Base-by-base conservation (phyloP, 2,888 invertebrate genomes). In the Platycheirus rosarum region DNA sequence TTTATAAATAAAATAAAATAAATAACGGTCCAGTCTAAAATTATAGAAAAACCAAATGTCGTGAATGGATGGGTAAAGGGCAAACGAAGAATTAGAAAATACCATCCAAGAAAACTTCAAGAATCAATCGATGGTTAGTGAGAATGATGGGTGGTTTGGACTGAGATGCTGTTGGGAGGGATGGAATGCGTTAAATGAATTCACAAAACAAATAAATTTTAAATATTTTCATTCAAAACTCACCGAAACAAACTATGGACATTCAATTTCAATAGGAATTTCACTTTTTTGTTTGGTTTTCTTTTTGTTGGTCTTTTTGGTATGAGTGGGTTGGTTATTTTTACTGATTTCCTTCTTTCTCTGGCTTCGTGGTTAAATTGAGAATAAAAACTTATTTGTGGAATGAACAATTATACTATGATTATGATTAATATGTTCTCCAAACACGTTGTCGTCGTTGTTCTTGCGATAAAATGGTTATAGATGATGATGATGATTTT, bases 181-280 rank as follows among this genome's bases (percentile, higher is more conserved):
- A 60, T 44, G 60, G 29, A 9, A 60, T 60, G 44, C 26, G 44
- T 60, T 60, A 70, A 76, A 80, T 80, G 80, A 70, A 32, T 32
- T 57, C 6, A 69, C 74, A 49, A 48, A 26, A 68, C 29, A 23
- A 14, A 40, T 11, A 14, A 8, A 51, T 42, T 37, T 18, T 20
- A n/a, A 7, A 16, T 6, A 13, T 18, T 40, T 8, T 32, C 1
- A 51, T 7, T 8, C 29, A 35, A 16, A 40, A 80, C 80, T 80
- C 76, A 80, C 80, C 80, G 70, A 60, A 76, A 60, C 65, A 71
- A 76, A 70, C 70, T 70, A 76, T 76, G 57, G 76, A 71, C 80
- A 80, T 80, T 70, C 65, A 80, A 63, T 65, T 70, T 9, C n/a
- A n/a, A n/a, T n/a, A n/a, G n/a, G n/a, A 32, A 51, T 55, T 57